These are phyloP conservation scores for Lepus timidus DNA, from an alignment of 2,113 vertebrate species.

Conservation along the genomic window DNA sequence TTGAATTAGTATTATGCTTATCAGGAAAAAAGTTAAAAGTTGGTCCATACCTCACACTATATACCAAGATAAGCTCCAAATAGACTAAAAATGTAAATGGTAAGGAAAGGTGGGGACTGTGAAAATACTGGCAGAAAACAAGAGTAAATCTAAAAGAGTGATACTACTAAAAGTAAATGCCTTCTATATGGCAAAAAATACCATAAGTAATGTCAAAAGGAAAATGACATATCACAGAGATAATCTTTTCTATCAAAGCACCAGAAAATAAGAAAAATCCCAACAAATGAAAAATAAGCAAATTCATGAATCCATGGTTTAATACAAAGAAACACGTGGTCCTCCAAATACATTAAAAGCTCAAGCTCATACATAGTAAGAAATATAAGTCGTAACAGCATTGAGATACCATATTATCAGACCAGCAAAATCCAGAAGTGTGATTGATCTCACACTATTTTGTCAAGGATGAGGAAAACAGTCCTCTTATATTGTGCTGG, in stretches of 20 bases:
- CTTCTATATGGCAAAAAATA: constrained; percentile 25
- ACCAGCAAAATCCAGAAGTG: constrained; percentile 39
- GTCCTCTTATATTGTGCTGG: not conserved
- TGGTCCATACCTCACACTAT: not conserved
- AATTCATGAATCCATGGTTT: constrained; percentile 44
- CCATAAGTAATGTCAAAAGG: not conserved
- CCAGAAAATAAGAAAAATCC: constrained; percentile 51
- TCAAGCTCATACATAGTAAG: constrained; percentile 3
- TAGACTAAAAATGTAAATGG: not conserved
- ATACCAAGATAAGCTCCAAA: constrained; percentile 39
- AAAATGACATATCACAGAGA: constrained; percentile 18
- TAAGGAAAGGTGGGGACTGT: not conserved
- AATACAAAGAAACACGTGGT: constrained; percentile 19
- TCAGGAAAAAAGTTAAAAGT: constrained; percentile 16
- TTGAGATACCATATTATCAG: not conserved
- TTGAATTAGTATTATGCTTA: not conserved
- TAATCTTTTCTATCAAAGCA: constrained; percentile 1
- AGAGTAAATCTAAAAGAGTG: not conserved
- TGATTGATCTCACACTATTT: not conserved
- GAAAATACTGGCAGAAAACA: constrained; percentile 49
- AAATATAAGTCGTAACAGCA: constrained; percentile 21
- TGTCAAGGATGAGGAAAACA: constrained; percentile 5
- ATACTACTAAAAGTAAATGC: constrained; percentile 41
- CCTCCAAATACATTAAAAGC: constrained; percentile 29
- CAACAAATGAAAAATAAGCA: constrained; percentile 29